Conservation (phyloP, 1,140 invertebrate genomes). For the Meloidogyne hapla region DNA sequence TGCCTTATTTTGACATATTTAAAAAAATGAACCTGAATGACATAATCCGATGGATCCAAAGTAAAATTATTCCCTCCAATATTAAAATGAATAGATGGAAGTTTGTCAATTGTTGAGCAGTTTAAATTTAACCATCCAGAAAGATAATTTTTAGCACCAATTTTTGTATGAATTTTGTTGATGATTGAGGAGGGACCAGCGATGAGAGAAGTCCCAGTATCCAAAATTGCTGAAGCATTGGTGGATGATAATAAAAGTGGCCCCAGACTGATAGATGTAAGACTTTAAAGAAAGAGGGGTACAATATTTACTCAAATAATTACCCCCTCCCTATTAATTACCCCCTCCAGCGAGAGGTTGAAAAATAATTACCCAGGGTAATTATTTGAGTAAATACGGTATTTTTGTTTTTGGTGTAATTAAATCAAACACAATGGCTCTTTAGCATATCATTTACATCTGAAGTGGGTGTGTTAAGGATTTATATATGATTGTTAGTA, state of each 20-base stretch:
- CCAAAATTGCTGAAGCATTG: conserved; percentile 29
- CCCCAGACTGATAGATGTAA: background rate
- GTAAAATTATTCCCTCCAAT: conserved; percentile 39
- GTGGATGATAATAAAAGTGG: background rate
- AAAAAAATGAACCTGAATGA: conserved; percentile 60
- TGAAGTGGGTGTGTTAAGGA: no score
- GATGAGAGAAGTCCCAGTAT: conserved; percentile 45
- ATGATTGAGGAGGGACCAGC: conserved; percentile 36
- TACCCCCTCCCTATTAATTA: no score
- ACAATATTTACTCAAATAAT: no score
- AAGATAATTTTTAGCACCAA: conserved; percentile 29
- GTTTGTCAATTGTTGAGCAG: conserved; percentile 65
- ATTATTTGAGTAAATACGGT: no score
- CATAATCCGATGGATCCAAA: conserved; percentile 35
- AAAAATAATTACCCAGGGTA: no score
- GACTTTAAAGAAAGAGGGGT: conserved; percentile 47
- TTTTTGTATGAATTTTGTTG: conserved; percentile 33
- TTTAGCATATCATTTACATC: no score
- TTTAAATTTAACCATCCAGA: conserved; percentile 63
- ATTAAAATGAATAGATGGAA: conserved; percentile 37
- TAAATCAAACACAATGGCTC: no score
- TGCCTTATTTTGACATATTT: no score
- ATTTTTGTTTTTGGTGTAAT: no score
- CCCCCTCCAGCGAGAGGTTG: no score
- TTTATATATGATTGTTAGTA: no score